Percentiles rank a stretch among this genome's conserved stretches.
These are phyloP conservation scores for Agelastica alni DNA, from an alignment of 2,888 invertebrate genomes.

Conservation along the genomic window DNA sequence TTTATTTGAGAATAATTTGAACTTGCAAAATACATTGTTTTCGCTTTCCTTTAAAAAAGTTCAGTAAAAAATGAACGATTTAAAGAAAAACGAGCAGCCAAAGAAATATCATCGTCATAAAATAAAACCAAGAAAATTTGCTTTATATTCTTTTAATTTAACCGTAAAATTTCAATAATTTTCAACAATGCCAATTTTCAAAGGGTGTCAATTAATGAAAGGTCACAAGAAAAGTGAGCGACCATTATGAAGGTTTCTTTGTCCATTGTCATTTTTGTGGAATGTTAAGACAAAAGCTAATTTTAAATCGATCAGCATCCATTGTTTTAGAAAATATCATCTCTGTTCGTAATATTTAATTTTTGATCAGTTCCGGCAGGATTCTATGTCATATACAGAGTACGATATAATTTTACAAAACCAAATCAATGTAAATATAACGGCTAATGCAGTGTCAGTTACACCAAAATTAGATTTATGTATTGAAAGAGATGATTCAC, in stretches of 20 bases:
- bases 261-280: conserved; percentile 48
- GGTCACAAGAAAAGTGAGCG: conserved; percentile 38
- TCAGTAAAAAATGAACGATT: neutral
- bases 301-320: conserved; percentile 43
- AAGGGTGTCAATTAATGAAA: conserved; percentile 40
- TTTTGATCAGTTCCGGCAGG: neutral
- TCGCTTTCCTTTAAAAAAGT: neutral
- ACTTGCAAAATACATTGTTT: too few species aligned
- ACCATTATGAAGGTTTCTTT: conserved; percentile 40
- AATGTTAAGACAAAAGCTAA: conserved; percentile 41
- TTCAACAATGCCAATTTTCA: conserved; percentile 25
- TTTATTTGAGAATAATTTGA: too few species aligned
- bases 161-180: conserved; percentile 32
- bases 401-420: too few species aligned
- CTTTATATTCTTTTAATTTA: conserved; percentile 25
- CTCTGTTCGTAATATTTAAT: conserved; percentile 17
- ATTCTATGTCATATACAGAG: too few species aligned
- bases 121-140: conserved; percentile 21
- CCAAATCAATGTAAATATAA: too few species aligned
- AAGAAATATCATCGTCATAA: conserved; percentile 5
- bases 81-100: conserved; percentile 1
- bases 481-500: too few species aligned
- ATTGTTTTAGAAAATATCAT: conserved; percentile 27
- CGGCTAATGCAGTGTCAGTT: too few species aligned
- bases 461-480: too few species aligned